Base-by-base conservation (phyloP, 2,888 invertebrate genomes). In the Eledona agricola region DNA sequence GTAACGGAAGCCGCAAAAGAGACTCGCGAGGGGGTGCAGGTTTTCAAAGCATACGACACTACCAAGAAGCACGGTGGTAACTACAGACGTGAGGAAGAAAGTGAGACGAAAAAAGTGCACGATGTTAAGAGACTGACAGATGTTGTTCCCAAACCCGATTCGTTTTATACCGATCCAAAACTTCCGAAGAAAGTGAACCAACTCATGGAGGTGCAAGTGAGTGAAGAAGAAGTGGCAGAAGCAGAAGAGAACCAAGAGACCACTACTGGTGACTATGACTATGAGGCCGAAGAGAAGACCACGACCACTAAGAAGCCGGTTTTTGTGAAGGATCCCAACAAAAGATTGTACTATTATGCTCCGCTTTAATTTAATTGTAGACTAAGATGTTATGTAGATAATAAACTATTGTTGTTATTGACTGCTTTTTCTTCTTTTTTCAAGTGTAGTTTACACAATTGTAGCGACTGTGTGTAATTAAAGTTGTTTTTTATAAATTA, bases 301-400 rank as follows among this genome's bases (percentile, higher is more conserved):
- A 26, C 31, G 7, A 40, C 45, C 6, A 58, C 51, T 11, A 63
- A 57, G 37, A 59, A 59, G 34, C 59, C 65, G 10, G 34, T 55
- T 45, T 64, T 72, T 57, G 67, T 74, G 37, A 75, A 72, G 60
- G 76, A 77, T 67, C 76, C 77, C 23, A 70, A 70, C 51, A 72
- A 72, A 59, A 64, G 76, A 59, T 63, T 73, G 57, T 76, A 76
- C 65, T 75, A 65, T 63, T 77, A 76, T 55, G 74, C 73, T 32
- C 66, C 67, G 28, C 49, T 65, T 55, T 65, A 63, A 60, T 56
- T 51, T 51, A 34, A 42, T 29, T 4, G 34, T 20, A 38, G 19
- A 52, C 23, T 19, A 46, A 26, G 20, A 32, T 43, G 40, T 34
- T 43, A 28, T 40, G 29, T 43, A 43, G 43, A 42, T 42, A 42